Base-by-base conservation (phyloP, 2,113 vertebrate genomes). In the Callipepla californica region DNA sequence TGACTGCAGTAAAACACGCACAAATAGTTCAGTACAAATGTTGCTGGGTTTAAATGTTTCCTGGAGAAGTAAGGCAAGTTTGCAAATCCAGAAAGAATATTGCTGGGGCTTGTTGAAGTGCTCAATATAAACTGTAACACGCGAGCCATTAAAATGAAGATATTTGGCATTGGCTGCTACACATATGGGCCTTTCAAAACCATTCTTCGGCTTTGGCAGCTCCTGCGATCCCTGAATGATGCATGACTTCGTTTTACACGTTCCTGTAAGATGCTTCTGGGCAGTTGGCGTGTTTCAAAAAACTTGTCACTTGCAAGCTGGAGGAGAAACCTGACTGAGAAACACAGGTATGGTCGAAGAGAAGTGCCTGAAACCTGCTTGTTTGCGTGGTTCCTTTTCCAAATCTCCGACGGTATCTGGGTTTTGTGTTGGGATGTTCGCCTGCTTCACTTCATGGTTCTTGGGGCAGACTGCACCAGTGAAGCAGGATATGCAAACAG, bases 141-240 rank as follows among this genome's bases (percentile, higher is more conserved):
- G 65, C 59, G 85, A 89, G 70, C 82, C 90, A 84, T 95, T 92
- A 92, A 94, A 94, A 88, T 74, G 69, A 93, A 90, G 90, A 92
- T 95, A 91, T 88, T 90, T 96, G 93, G 87, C 93, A 94, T 87
- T 90, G 10, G 2, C 72, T 86, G 80, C 79, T 86, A 91, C 75
- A 89, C 94, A 92, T 93, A 91, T 93, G 91, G 86, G 93, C 79
- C 90, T 92, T 96, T 96, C 87, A 88, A 95, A 96, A 93, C 65
- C 69, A 94, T 94, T 95, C 91, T 86, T 87, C 47, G 85, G 9
- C 1, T 59, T 77, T 95, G 93, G 93, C 91, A 91, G 91, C 89
- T 94, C 78, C 61, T 91, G 51, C 2, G 2, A 87, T 57, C 65
- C 82, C 81, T 90, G 91, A 95, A 66, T 85, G 91, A 93, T 95